Evolutionary conservation across 1,140 invertebrate species (phyloP).

Genomic region (Zaprionus ornatus): DNA sequence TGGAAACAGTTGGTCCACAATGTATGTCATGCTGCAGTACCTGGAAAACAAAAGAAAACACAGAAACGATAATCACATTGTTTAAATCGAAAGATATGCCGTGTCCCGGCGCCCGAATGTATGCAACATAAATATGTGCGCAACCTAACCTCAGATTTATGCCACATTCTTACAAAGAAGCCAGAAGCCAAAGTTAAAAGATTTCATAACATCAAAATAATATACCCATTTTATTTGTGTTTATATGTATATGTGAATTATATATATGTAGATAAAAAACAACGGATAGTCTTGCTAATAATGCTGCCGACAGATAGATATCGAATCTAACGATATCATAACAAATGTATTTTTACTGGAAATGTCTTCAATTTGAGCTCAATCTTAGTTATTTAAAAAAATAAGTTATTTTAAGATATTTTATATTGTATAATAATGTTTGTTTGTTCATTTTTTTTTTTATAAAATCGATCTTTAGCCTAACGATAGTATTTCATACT

Average conservation of each 20-base stretch:
- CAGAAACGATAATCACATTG: not conserved
- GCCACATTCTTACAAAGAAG: slow-evolving; percentile 34
- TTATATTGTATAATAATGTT: not conserved
- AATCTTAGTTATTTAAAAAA: not conserved
- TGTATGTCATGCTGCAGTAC: slow-evolving; percentile 95
- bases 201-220: slow-evolving; percentile 40
- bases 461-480: not conserved
- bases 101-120: slow-evolving; percentile 29
- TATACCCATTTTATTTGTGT: slow-evolving; percentile 60
- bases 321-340: not conserved
- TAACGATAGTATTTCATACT: not conserved
- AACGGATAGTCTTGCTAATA: slow-evolving; percentile 1
- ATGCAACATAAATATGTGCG: slow-evolving; percentile 22
- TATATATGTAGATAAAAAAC: slow-evolving; percentile 6
- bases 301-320: not conserved
- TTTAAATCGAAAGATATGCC: not conserved
- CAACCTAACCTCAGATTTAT: slow-evolving; percentile 32
- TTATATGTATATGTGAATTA: not conserved
- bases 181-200: slow-evolving; percentile 27
- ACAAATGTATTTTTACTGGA: not conserved
- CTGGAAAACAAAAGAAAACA: slow-evolving; percentile 85
- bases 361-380: not conserved
- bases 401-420: not conserved
- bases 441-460: not conserved
- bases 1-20: slow-evolving; percentile 98